These are phyloP conservation scores for Sarcophilus harrisii DNA, from an alignment of 2,797 vertebrate genomes.

Conservation along the genomic window DNA sequence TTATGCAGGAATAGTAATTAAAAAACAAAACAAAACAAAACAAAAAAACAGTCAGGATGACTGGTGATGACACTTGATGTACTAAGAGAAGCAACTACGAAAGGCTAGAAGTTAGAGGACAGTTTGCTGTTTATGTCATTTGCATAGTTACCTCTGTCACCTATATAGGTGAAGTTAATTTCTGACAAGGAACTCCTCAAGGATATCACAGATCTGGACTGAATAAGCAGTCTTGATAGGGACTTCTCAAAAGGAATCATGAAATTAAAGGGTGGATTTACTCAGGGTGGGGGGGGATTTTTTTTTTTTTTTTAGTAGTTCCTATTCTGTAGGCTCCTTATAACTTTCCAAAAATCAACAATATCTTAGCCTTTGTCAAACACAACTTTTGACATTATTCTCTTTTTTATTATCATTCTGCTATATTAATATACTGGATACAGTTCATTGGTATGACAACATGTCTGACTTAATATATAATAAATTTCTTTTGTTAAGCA, in stretches of 20 bases:
- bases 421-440: conserved; percentile 38
- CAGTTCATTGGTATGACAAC: conserved; percentile 62
- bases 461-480: conserved; percentile 74
- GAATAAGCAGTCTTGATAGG: not conserved
- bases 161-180: not conserved
- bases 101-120: not conserved
- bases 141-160: not conserved
- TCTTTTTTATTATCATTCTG: conserved; percentile 15
- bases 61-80: not conserved
- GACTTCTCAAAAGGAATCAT: not conserved
- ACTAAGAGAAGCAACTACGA: not conserved
- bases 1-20: not conserved
- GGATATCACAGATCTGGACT: not conserved
- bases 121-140: not conserved
- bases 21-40: not conserved
- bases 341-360: not conserved
- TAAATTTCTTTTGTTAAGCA: conserved; percentile 82
- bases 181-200: not conserved
- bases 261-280: not conserved
- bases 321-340: conserved; percentile 3
- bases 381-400: conserved; percentile 15
- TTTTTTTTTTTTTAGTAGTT: not conserved
- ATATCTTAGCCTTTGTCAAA: conserved; percentile 10
- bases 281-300: not conserved
- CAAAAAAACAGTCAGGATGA: not conserved